Evolutionary conservation across 1,140 invertebrate species (phyloP), one percentile per base, ranked within the genome.

Genomic region (Procambarus virginalis): DNA sequence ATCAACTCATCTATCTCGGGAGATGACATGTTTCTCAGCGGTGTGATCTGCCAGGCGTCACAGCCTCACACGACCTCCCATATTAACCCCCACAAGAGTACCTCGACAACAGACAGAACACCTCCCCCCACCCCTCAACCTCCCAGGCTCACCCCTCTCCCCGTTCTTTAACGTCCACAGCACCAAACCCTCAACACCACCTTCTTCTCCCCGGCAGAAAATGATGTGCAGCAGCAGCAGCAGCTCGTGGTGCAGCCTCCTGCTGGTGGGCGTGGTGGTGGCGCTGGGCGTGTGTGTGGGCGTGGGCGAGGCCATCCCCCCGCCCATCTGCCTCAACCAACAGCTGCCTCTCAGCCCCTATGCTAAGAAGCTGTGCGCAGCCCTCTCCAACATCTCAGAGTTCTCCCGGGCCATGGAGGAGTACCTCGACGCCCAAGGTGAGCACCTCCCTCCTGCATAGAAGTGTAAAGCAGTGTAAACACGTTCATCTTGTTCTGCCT

Each of bases 341-440:
- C 64, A 91, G 70, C 64, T 86, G 1, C 55, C 64, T 6, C 84
- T 91, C 68, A 86, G 84, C 70, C 79, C 89, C 68, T 91, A 83
- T 79, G 89, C 89, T 48, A 84, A 81, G 70, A 91, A 86, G 55
- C 89, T 91, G 46, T 91, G 89, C 78, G 78, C 79, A 17, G 89
- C 89, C 55, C 89, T 91, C 45, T 76, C 12, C 14, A 86, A 91
- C 84, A 91, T 91, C 89, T 80, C 89, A 20, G 80, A 86, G 58
- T 91, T 91, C 76, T 91, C 89, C 10, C 48, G 84, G 34, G 89
- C 89, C 9, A 91, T 91, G 89, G 89, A 91, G 84, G 89, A 91
- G n/a, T 91, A 91, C 55, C 84, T 91, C 2, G 89, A 86, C 46
- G 89, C 89, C 60, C 78, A 91, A 86, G 79, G 89, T 91, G 55